phyloP scores from a whole-genome alignment of 2,113 vertebrate genomes.

The Bufo gargarizans region DNA sequence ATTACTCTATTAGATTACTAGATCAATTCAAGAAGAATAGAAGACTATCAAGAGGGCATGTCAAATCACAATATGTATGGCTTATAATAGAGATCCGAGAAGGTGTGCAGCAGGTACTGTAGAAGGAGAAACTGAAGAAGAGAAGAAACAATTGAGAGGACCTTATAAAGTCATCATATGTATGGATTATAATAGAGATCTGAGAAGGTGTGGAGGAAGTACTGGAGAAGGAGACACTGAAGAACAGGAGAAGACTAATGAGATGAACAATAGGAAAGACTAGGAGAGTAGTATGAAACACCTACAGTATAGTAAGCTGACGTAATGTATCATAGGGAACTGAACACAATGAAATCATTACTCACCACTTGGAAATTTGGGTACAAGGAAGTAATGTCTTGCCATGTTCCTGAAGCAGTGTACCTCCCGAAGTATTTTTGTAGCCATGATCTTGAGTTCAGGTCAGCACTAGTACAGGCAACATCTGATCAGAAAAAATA shows the following conservation, averaged over 20 bases:
- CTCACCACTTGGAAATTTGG: conserved; percentile 57
- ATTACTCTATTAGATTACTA: too few species aligned
- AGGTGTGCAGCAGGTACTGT: too few species aligned
- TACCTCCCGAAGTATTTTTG: conserved; percentile 21
- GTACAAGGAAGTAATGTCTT: conserved; percentile 29
- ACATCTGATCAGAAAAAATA: conserved; percentile 23
- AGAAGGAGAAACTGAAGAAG: too few species aligned
- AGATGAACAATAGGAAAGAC: not conserved
- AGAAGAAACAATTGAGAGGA: too few species aligned
- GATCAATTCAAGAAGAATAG: too few species aligned
- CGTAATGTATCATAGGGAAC: not conserved
- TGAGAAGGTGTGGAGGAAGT: not conserved
- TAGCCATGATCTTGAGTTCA: conserved; percentile 55
- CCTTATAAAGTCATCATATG: too few species aligned
- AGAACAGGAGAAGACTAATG: not conserved
- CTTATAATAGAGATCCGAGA: too few species aligned
- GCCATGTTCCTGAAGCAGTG: conserved; percentile 20
- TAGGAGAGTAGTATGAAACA: not conserved
- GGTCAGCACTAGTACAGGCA: conserved; percentile 14
- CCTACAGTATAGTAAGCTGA: not conserved
- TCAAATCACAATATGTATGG: too few species aligned
- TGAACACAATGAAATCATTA: not conserved
- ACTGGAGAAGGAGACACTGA: not conserved
- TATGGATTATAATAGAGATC: not conserved
- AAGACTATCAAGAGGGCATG: too few species aligned